Percentiles rank a stretch among this genome's conserved stretches.
Conservation (phyloP, 2,888 invertebrate genomes). For the Noctua pronuba region DNA sequence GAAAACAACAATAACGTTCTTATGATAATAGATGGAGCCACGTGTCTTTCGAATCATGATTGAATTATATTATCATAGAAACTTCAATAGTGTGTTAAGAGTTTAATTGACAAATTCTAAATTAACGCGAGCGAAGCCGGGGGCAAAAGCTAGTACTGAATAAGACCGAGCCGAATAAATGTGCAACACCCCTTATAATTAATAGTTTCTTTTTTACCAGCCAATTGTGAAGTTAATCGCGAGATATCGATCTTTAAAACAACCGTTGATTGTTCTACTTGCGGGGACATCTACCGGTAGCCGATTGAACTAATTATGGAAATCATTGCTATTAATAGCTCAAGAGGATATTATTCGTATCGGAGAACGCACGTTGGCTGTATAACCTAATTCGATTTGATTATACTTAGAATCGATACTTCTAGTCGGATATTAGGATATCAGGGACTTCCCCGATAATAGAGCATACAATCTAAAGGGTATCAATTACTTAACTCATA, state of each 20-base stretch:
- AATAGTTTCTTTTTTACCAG: conserved; percentile 29
- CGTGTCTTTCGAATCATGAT: too few relatives aligned
- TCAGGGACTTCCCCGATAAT: conserved; percentile 44
- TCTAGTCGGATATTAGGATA: neutral
- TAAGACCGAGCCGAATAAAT: neutral
- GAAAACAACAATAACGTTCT: too few relatives aligned
- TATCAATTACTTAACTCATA: neutral
- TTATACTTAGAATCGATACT: neutral
- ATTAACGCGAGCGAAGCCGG: too few relatives aligned
- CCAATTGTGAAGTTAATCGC: conserved; percentile 25
- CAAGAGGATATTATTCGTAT: conserved; percentile 12
- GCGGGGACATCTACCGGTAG: conserved; percentile 47
- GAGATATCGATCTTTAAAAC: conserved; percentile 29
- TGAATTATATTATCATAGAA: too few relatives aligned
- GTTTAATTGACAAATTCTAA: too few relatives aligned
- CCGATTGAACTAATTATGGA: conserved; percentile 32
- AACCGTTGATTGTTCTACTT: conserved; percentile 44
- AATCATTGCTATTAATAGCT: conserved; percentile 22
- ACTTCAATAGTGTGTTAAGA: too few relatives aligned
- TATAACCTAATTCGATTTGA: neutral
- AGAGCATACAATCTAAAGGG: neutral
- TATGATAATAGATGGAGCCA: too few relatives aligned
- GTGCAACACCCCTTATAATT: conserved; percentile 19
- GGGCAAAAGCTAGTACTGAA: too few relatives aligned
- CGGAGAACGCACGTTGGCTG: conserved; percentile 3